Base-by-base conservation (phyloP, 2,797 vertebrate species). In the Taenioides sp. region DNA sequence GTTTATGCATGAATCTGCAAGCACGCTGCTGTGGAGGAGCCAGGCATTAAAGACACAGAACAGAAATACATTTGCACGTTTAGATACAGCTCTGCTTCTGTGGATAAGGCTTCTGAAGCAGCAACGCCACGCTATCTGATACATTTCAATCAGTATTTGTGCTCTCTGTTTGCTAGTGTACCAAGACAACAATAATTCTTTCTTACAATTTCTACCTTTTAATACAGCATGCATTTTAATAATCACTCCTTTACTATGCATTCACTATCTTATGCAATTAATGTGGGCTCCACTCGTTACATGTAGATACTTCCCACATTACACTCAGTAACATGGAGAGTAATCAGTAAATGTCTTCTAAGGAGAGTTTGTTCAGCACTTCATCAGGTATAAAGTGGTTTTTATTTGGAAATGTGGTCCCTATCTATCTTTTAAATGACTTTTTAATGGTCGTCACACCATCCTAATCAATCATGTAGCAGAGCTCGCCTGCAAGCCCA, bases 391-490 rank as follows among this genome's bases (percentile, higher is more conserved):
- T 92, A 91, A 91, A 92, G 92, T 91, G 92, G 91, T 92, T 93
- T 93, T 93, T 93, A 93, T 93, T 93, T 92, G 90, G 88, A 93
- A 90, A 93, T 88, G 90, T 93, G 90, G 90, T 90, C 91, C 90
- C 92, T 93, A 93, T 94, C 93, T 91, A 93, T 94, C 93, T 93
- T 94, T 92, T 92, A 94, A 94, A 94, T 94, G 89, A 94, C 93
- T 93, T 94, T 94, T 94, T 94, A 94, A 94, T 94, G 93, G 91
- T 91, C 88, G 88, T 92, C 91, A 92, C 91, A 90, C 92, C 87
- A 89, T 90, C 90, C 90, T 90, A 93, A 94, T 94, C 94, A 93
- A 94, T 94, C 94, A 94, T 88, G 78, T 81, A 79, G 83, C 82
- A 83, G 84, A 89, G 88, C 83, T 82, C 76, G 84, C 82, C 89